Base-by-base conservation (phyloP, 2,113 vertebrate species). In the Xyliphius kryptos region DNA sequence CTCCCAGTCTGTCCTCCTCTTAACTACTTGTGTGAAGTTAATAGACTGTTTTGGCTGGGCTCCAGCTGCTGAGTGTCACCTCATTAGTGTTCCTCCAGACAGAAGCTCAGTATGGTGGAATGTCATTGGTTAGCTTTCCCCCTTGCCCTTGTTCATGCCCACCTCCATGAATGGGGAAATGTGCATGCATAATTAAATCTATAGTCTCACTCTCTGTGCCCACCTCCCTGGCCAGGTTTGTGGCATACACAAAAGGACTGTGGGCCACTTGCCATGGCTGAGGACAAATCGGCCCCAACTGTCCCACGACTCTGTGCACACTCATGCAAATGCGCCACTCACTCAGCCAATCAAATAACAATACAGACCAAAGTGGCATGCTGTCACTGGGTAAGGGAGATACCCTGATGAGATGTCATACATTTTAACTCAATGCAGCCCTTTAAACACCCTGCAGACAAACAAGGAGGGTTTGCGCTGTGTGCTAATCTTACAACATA, bases 61-160 rank as follows among this genome's bases (percentile, higher is more conserved):
- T 91, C 92, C 92, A 95, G 88, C 92, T 88, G 85, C 87, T 89
- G 90, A 92, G 95, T 92, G 91, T 94, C 92, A 91, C 90, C 93
- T 95, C 95, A 95, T 96, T 93, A 94, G 93, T 92, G 89, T 90
- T 90, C 88, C 91, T 91, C 87, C 85, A 89, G 90, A 80, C 88
- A 89, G 84, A 74, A 79, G 70, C 73, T 72, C 72, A 61, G 75
- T 85, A 88, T 84, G 76, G 84, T 1, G 77, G 88, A 84, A 89
- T 92, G 93, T 91, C 91, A 93, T 92, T 91, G 89, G 89, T 91
- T 89, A 87, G 83, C 82, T 56, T 71, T 63, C 41, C 69, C 53
- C 70, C 74, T 74, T 61, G 10, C 67, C 76, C 81, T 91, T 89
- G 87, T 88, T 92, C 84, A 79, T 82, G 80, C 88, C 82, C 85